phyloP scores from a whole-genome alignment of 2,113 vertebrate genomes.

The Indicator maculatus region DNA sequence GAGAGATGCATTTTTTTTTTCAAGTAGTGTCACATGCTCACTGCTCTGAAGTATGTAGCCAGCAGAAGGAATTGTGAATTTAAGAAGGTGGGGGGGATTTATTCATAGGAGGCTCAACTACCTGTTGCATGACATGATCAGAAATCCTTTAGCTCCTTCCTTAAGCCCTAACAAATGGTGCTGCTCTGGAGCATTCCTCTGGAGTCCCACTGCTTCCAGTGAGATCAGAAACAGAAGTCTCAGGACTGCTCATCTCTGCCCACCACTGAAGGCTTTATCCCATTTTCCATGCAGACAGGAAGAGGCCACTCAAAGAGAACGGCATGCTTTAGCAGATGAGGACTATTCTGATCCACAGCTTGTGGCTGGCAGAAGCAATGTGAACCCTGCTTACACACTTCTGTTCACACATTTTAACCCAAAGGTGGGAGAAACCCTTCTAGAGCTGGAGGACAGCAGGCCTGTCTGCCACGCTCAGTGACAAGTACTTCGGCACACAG shows the following conservation, averaged over 20 bases:
- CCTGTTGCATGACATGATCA: neutral
- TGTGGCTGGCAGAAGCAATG: neutral
- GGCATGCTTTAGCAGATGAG: neutral
- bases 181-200: accelerated
- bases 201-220: neutral
- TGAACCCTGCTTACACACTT: neutral
- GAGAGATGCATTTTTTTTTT: neutral
- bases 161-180: neutral
- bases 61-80: neutral
- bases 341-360: neutral
- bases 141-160: neutral
- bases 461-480: neutral
- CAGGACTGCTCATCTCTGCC: neutral
- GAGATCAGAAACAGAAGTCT: neutral
- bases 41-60: neutral
- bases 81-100: neutral
- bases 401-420: neutral
- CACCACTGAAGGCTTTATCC: neutral
- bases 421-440: neutral
- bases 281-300: neutral
- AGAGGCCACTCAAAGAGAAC: neutral
- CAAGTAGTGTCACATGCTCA: accelerated
- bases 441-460: neutral
- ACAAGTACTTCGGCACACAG: neutral
- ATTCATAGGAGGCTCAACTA: neutral